A percentile compares a stretch with the other conserved stretches of the same genome.
Evolutionary conservation across 2,797 vertebrate species (phyloP).

Genomic region (Meda fulgida): DNA sequence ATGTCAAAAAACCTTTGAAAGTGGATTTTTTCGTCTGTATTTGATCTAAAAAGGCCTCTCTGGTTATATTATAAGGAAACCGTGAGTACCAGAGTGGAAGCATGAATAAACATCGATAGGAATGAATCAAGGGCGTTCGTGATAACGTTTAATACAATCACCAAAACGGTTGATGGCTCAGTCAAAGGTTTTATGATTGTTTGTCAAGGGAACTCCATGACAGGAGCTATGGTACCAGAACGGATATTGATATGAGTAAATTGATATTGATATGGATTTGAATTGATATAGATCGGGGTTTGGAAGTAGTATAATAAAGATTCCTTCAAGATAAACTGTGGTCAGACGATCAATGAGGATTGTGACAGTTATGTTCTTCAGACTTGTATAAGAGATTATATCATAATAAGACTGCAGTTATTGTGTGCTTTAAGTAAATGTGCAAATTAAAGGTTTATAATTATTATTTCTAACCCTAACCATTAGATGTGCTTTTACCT

Average conservation of each 20-base stretch:
- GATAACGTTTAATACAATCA: constrained; percentile 92
- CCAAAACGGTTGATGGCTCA: constrained; percentile 86
- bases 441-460: neutral
- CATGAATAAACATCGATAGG: constrained; percentile 74
- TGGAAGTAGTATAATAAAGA: constrained; percentile 85
- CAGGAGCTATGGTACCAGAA: constrained; percentile 84
- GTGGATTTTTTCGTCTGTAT: neutral
- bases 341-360: constrained; percentile 73
- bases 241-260: constrained; percentile 98
- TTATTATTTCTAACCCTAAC: neutral
- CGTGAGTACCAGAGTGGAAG: neutral
- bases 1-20: neutral
- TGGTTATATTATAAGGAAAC: neutral
- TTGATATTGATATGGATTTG: constrained; percentile 97
- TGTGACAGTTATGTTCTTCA: constrained; percentile 31
- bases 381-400: neutral
- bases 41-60: neutral
- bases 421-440: neutral
- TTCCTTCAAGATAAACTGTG: constrained; percentile 74
- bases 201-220: constrained; percentile 75
- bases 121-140: constrained; percentile 97
- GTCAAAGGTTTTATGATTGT: constrained; percentile 75
- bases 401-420: neutral
- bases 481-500: neutral
- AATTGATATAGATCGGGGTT: constrained; percentile 85